A percentile compares a stretch with the other conserved stretches of the same genome.
phyloP scores from a whole-genome alignment of 1,140 invertebrate species.

The Temnothorax curvispinosus region DNA sequence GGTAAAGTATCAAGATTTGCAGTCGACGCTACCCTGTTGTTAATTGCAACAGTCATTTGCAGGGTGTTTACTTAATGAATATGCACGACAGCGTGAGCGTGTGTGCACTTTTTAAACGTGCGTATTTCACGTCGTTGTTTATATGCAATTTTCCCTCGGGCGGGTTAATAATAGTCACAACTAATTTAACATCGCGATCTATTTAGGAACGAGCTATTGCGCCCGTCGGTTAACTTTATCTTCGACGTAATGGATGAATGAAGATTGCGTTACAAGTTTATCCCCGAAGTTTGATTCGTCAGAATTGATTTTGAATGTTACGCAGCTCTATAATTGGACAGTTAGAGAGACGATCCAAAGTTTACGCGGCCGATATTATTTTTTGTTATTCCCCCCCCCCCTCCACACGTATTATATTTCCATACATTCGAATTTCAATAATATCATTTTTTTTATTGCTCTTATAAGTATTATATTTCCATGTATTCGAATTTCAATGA shows the following conservation, averaged over 20 bases:
- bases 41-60: neutral
- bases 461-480: neutral
- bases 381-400: neutral
- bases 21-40: neutral
- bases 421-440: neutral
- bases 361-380: neutral
- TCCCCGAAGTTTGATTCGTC: neutral
- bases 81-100: neutral
- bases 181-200: slow-evolving; percentile 1
- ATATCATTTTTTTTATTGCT: neutral
- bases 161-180: neutral
- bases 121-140: neutral
- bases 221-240: neutral
- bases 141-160: neutral
- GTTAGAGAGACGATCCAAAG: neutral
- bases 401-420: no score
- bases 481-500: neutral
- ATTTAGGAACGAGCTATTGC: neutral
- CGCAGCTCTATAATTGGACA: neutral
- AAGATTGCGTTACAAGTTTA: neutral
- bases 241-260: neutral
- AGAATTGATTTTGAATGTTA: neutral
- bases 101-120: neutral
- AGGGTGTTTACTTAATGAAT: neutral
- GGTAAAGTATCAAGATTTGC: neutral